Evolutionary conservation across 2,888 invertebrate species (phyloP), one percentile per base, ranked within the genome.

Genomic region (Eledona agricola): DNA sequence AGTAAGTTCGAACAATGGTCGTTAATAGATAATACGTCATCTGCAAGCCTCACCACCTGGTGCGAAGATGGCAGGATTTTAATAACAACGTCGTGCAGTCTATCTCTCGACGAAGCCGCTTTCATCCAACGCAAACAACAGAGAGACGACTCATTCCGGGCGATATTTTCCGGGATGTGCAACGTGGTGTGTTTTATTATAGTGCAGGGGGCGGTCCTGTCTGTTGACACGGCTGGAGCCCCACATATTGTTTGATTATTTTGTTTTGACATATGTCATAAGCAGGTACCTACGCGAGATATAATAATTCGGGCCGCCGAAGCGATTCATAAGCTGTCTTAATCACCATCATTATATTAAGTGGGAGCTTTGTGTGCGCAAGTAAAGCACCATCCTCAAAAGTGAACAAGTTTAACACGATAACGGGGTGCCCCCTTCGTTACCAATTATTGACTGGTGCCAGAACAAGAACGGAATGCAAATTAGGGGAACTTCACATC

Each of bases 361-460:
- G 4, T 25, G 9, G 4, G 3, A 10, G 3, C n/a, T 5, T 29
- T 29, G 9, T 5, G 9, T 12, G 9, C n/a, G n/a, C 13, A 29
- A 13, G 9, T 29, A 29, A 29, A 6, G 9, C 9, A 15, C n/a
- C n/a, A 19, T 28, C 16, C 10, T 26, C 15, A 28, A 28, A 26
- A 29, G 9, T 19, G 42, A 42, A 28, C 12, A 43, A 29, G 13
- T 42, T 42, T 28, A 42, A 19, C 19, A n/a, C 7, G 28, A 40
- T 26, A 43, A 31, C 20, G 16, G 25, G 26, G 26, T 9, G n/a
- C 9, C 32, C 42, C 34, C 31, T 55, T 53, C 60, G 57, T 56
- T 62, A 61, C 49, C 69, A 68, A 71, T 69, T 71, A 71, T 70
- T 65, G 69, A 69, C 66, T 69, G 63, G 67, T 69, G 69, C 66